Evolutionary conservation across 1,140 invertebrate genomes (phyloP).

Genomic region (Hyles vespertilio): DNA sequence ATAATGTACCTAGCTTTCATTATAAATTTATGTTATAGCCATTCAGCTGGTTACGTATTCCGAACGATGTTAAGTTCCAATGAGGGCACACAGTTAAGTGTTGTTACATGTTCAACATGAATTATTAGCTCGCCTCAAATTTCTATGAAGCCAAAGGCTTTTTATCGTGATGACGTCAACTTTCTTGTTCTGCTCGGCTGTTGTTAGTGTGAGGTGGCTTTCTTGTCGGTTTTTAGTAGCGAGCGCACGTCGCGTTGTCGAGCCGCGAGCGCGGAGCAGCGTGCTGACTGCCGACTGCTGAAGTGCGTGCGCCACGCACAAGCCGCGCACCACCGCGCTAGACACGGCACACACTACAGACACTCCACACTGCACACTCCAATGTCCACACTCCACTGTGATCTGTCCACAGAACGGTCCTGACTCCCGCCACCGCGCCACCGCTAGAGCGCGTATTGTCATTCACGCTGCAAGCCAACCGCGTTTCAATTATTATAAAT

Average conservation of each 20-base stretch:
- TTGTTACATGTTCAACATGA: conserved; percentile 41
- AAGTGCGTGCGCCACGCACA: background rate
- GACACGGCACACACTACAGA: too few species aligned
- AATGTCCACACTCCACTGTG: too few species aligned
- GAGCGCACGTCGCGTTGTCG: conserved; percentile 38
- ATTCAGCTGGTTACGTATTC: background rate
- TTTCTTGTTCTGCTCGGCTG: conserved; percentile 60
- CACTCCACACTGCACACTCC: too few species aligned
- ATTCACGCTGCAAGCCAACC: conserved; percentile 42
- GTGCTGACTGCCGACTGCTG: background rate
- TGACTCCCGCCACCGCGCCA: conserved; percentile 14
- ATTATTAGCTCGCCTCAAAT: conserved; percentile 48
- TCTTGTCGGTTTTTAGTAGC: conserved; percentile 44
- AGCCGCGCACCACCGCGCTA: too few species aligned
- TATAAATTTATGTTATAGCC: too few species aligned
- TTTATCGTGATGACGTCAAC: conserved; percentile 61
- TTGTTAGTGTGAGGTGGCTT: conserved; percentile 48
- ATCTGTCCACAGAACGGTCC: too few species aligned
- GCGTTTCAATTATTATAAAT: conserved; percentile 44
- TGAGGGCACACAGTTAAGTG: conserved; percentile 31
- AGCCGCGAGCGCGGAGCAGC: background rate
- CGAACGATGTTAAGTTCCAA: background rate
- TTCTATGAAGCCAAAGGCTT: conserved; percentile 43
- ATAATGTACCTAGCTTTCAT: too few species aligned
- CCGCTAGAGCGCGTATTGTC: conserved; percentile 8